Percentiles rank a stretch among this genome's conserved stretches.
These are phyloP conservation scores for Pardalotus punctatus DNA, from an alignment of 2,113 vertebrate species.

Conservation along the genomic window DNA sequence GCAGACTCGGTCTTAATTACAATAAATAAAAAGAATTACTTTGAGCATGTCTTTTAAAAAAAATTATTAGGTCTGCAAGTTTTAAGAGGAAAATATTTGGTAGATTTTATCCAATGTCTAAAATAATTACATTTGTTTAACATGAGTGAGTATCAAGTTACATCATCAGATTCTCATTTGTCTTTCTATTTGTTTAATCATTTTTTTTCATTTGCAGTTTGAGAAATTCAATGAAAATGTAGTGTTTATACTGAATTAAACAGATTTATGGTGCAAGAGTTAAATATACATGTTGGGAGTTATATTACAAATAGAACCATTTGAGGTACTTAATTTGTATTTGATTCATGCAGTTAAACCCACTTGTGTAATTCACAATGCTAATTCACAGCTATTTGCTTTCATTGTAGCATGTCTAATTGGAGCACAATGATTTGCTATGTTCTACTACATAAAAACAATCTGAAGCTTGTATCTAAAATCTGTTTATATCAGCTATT, in stretches of 20 bases:
- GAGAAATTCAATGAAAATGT: background rate
- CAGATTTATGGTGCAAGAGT: background rate
- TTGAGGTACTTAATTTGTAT: background rate
- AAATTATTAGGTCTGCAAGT: background rate
- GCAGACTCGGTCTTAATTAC: background rate
- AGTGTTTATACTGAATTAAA: background rate
- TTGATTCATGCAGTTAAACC: background rate
- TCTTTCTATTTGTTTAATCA: background rate
- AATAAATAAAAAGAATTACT: background rate
- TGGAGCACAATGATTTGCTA: background rate
- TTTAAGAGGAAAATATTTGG: background rate
- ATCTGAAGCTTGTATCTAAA: background rate
- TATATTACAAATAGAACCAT: background rate
- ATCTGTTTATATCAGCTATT: background rate
- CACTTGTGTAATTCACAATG: background rate
- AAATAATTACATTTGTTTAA: background rate
- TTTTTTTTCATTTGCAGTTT: background rate
- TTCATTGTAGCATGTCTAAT: background rate
- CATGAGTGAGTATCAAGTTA: background rate
- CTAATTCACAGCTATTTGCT: background rate
- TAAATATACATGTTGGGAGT: background rate
- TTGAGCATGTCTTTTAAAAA: background rate
- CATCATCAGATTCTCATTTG: background rate
- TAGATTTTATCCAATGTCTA: background rate
- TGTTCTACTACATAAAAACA: background rate